phyloP scores from a whole-genome alignment of 2,797 vertebrate genomes.

The Prunella strophiata region DNA sequence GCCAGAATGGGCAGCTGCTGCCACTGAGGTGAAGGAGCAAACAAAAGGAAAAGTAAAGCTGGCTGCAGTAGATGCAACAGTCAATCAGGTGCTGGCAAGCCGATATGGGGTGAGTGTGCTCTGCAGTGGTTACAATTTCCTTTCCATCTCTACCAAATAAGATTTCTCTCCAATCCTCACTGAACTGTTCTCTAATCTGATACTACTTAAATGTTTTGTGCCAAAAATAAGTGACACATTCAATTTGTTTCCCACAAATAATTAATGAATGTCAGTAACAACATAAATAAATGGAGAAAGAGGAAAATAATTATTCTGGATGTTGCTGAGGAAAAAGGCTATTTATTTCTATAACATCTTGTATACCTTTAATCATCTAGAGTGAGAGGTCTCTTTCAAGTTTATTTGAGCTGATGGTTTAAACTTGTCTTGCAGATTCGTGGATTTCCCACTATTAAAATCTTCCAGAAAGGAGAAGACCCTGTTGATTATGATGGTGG shows the following conservation, averaged over 20 bases:
- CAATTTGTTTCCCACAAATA: background rate
- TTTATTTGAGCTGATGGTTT: background rate
- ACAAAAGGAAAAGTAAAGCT: conserved; percentile 93
- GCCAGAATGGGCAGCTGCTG: conserved; percentile 95
- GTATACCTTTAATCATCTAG: background rate
- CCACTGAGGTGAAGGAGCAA: conserved; percentile 89
- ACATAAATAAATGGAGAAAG: background rate
- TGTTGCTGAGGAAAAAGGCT: background rate
- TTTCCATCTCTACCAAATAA: background rate
- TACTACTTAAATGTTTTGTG: background rate
- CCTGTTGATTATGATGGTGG: conserved; percentile 93
- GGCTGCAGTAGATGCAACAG: conserved; percentile 91
- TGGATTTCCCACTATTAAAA: conserved; percentile 96
- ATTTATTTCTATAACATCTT: background rate
- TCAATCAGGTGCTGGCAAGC: conserved; percentile 85
- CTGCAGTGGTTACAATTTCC: background rate
- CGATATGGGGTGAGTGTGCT: conserved; percentile 89
- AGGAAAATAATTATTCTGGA: background rate
- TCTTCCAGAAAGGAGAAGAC: conserved; percentile 95
- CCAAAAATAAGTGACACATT: background rate
- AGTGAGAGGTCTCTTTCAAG: background rate
- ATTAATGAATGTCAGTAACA: background rate
- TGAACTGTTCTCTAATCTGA: background rate
- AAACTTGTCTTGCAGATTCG: conserved; percentile 81
- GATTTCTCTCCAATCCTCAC: background rate